These are phyloP conservation scores for Phrynosoma blainvillii DNA, from an alignment of 2,113 vertebrate genomes.

Conservation along the genomic window DNA sequence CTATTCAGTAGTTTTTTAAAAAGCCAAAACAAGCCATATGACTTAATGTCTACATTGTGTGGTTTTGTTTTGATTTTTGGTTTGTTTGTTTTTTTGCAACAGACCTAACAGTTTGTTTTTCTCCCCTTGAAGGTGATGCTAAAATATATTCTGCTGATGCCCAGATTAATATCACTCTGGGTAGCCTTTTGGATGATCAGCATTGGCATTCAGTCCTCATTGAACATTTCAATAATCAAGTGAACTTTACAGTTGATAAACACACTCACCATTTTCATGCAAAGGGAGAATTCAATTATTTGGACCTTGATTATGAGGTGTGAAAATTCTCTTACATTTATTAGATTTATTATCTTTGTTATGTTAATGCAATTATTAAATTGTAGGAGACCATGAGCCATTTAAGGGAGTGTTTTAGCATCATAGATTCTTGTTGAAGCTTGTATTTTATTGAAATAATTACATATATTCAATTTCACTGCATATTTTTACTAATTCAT, in stretches of 20 bases:
- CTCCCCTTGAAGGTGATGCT: slow-evolving; percentile 77
- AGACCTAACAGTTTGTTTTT: slow-evolving; percentile 58
- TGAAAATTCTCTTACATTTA: slow-evolving; percentile 73
- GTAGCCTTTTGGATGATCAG: slow-evolving; percentile 92
- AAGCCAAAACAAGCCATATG: slow-evolving; percentile 4
- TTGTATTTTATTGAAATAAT: not conserved
- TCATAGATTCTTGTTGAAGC: slow-evolving; percentile 8
- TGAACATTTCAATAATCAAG: slow-evolving; percentile 81
- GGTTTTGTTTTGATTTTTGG: too few species aligned
- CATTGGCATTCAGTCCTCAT: slow-evolving; percentile 91
- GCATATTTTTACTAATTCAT: not conserved
- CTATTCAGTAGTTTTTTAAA: slow-evolving; percentile 19
- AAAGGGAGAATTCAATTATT: slow-evolving; percentile 80
- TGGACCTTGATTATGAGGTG: slow-evolving; percentile 88
- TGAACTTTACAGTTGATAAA: slow-evolving; percentile 93
- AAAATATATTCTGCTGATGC: slow-evolving; percentile 66
- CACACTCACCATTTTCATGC: slow-evolving; percentile 80
- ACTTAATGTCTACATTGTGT: slow-evolving; percentile 24
- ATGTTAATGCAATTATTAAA: slow-evolving; percentile 8
- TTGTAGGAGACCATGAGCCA: not conserved
- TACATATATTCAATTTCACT: not conserved
- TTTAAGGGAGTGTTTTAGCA: not conserved
- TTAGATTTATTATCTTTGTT: slow-evolving; percentile 39
- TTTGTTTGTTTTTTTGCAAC: slow-evolving; percentile 14
- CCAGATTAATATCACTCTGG: slow-evolving; percentile 77